Evolutionary conservation across 2,888 invertebrate species (phyloP), one percentile per base, ranked within the genome.

Genomic region (Chorisops tibialis): DNA sequence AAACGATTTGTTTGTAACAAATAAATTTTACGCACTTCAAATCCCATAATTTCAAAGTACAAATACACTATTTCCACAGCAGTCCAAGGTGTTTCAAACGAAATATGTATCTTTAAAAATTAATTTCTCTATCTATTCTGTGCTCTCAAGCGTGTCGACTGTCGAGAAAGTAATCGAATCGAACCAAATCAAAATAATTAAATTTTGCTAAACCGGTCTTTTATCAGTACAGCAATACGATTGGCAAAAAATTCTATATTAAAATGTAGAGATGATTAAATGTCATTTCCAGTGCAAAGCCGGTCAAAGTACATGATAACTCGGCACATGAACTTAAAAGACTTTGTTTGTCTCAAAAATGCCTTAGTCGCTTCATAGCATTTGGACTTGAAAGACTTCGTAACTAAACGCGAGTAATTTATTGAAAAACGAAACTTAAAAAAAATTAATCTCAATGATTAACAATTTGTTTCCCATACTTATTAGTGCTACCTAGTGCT

Each of bases 291-390:
- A 59, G 59, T 54, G 37, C 39, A 51, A 52, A 64, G 50, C 43
- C 61, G 67, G 64, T 64, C 67, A 65, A 67, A 67, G 67, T 65
- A 67, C 67, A 64, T 58, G 65, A 66, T 65, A 66, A 66, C 37
- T 59, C 54, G 9, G 24, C 45, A 49, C 59, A 48, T 61, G 63
- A 63, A 65, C 60, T 63, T 62, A 65, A 65, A 66, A 63, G 60
- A 66, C 64, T 49, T 63, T 66, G 64, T 63, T 64, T 61, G 49
- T 58, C 58, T 64, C 43, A 60, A 62, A 63, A 64, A 49, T 54
- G 43, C 9, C 63, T 66, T 64, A 66, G 66, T 66, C 66, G 56
- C 43, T 56, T 56, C 56, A 35, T 24, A 45, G 56, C 30, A 16
- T 18, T 56, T 45, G 56, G 56, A 45, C 56, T 56, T 56, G 52